Percentiles rank a stretch among this genome's conserved stretches.
Evolutionary conservation across 1,140 invertebrate genomes (phyloP).

Genomic region (Drosophila erecta): DNA sequence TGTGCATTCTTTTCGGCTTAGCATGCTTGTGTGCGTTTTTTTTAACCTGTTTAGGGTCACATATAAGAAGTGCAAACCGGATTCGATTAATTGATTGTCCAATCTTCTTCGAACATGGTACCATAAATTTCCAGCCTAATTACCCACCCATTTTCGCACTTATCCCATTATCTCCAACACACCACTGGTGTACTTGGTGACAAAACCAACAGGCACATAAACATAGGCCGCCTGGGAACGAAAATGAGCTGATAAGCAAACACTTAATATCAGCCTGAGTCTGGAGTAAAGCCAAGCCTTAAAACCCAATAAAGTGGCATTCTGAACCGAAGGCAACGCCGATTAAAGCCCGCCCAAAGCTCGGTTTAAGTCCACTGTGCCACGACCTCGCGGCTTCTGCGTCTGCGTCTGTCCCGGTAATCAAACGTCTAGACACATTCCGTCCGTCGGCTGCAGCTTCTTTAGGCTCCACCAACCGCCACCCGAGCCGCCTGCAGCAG

Average conservation of each 20-base stretch:
- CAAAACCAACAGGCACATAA: slow-evolving; percentile 6
- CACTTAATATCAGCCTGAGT: slow-evolving; percentile 27
- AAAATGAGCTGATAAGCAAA: slow-evolving; percentile 52
- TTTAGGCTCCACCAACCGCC: slow-evolving; percentile 39
- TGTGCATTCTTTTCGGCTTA: background rate
- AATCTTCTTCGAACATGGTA: background rate
- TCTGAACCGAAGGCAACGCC: slow-evolving; percentile 35
- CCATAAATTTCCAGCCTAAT: slow-evolving; percentile 32
- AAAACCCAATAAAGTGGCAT: slow-evolving; percentile 53
- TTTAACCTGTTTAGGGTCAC: background rate
- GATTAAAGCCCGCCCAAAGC: slow-evolving; percentile 40
- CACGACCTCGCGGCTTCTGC: slow-evolving; percentile 48
- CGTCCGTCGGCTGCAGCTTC: slow-evolving; percentile 69
- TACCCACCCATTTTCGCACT: slow-evolving; percentile 36
- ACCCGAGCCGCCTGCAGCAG: slow-evolving; percentile 6
- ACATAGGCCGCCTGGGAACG: slow-evolving; percentile 35
- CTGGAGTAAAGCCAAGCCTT: slow-evolving; percentile 15
- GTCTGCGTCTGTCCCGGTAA: slow-evolving; percentile 65
- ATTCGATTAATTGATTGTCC: background rate
- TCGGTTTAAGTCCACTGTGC: slow-evolving; percentile 64
- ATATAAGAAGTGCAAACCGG: background rate
- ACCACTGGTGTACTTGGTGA: slow-evolving; percentile 38
- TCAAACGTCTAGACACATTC: slow-evolving; percentile 76
- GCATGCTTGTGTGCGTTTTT: background rate
- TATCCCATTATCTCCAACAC: slow-evolving; percentile 43